Evolutionary conservation across 2,888 invertebrate species (phyloP).

Genomic region (Papilio elwesi): DNA sequence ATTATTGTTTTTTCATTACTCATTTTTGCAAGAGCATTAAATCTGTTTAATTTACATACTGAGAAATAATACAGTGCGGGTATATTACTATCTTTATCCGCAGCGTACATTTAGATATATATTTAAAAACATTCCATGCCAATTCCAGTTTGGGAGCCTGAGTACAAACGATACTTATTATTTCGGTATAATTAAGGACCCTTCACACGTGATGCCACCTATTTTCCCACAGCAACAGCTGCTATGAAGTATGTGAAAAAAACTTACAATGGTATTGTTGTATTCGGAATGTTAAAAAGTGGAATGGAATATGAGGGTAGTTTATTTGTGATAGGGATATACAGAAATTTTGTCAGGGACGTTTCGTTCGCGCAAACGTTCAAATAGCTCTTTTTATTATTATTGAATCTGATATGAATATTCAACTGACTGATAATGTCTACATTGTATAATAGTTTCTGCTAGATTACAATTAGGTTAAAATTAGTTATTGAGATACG

Average conservation of each 20-base stretch:
- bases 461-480: constrained; percentile 9
- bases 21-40: too few relatives aligned
- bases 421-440: background rate
- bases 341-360: background rate
- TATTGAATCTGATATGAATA: background rate
- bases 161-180: constrained; percentile 56
- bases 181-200: constrained; percentile 62
- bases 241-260: constrained; percentile 76
- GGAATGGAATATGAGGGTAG: constrained; percentile 64
- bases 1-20: too few relatives aligned
- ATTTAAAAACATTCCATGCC: background rate
- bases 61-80: too few relatives aligned
- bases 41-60: too few relatives aligned
- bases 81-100: background rate
- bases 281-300: constrained; percentile 64
- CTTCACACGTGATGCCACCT: constrained; percentile 65
- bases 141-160: constrained; percentile 44
- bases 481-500: constrained; percentile 17
- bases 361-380: background rate
- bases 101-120: background rate
- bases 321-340: constrained; percentile 66
- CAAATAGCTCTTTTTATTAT: background rate
- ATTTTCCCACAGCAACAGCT: constrained; percentile 64
- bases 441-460: constrained; percentile 9
- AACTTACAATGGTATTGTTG: constrained; percentile 73